These are phyloP conservation scores for Pseudopodoces humilis DNA, from an alignment of 2,113 vertebrate genomes.

Conservation along the genomic window DNA sequence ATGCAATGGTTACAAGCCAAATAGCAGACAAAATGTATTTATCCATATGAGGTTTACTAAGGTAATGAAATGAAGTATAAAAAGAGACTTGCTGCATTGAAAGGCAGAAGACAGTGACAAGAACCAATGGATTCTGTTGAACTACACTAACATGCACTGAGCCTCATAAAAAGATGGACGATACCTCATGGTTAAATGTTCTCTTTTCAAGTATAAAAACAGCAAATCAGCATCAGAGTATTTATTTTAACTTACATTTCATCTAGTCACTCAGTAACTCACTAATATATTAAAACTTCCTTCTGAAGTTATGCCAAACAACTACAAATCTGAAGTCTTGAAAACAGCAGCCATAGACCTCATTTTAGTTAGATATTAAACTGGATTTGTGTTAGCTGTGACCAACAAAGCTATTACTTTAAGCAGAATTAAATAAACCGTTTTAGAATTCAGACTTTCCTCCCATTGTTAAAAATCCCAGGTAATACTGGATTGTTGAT, in stretches of 20 bases:
- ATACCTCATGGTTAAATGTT: background rate
- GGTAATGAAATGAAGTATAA: background rate
- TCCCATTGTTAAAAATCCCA: background rate
- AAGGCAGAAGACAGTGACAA: background rate
- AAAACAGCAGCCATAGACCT: background rate
- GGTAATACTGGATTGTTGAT: background rate
- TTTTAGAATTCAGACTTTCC: background rate
- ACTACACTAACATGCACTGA: background rate
- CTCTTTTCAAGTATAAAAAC: background rate
- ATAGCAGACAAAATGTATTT: conserved; percentile 73
- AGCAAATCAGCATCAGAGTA: background rate
- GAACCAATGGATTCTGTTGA: background rate
- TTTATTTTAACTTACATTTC: background rate
- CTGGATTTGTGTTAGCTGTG: background rate
- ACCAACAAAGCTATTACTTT: background rate
- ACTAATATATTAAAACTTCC: background rate
- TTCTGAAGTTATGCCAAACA: background rate
- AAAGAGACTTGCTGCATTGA: background rate
- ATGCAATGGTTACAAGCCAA: conserved; percentile 54
- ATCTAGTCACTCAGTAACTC: background rate
- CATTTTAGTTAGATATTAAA: background rate
- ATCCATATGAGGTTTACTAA: background rate
- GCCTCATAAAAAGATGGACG: background rate
- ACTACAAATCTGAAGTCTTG: background rate
- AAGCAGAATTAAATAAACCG: background rate